Evolutionary conservation across 2,888 invertebrate species (phyloP).

Genomic region (Limnephilus auricula): DNA sequence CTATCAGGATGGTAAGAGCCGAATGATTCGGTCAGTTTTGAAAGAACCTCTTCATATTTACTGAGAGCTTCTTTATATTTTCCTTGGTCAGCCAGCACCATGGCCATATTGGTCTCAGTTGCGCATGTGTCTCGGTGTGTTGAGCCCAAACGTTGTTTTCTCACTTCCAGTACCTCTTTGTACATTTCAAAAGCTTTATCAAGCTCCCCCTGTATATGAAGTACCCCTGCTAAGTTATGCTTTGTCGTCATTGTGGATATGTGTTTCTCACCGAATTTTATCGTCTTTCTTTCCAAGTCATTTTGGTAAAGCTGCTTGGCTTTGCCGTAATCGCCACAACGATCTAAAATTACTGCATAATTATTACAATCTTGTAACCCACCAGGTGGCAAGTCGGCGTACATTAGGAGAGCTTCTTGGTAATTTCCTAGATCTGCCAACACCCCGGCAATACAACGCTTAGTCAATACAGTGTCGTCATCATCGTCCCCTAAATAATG

Average conservation of each 20-base stretch:
- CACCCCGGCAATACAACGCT: neutral
- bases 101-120: constrained; percentile 8
- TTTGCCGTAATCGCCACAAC: neutral
- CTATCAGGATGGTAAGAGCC: constrained; percentile 26
- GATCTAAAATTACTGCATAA: constrained; percentile 5
- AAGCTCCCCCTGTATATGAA: neutral
- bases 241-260: constrained; percentile 29
- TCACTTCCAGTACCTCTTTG: neutral
- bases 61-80: neutral
- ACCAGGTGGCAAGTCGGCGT: neutral
- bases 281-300: neutral
- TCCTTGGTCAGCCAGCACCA: neutral
- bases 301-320: neutral
- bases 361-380: neutral
- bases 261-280: neutral
- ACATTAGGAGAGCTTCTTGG: neutral
- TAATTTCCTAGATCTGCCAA: neutral
- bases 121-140: constrained; percentile 5
- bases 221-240: constrained; percentile 2
- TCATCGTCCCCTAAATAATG: neutral
- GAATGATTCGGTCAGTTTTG: neutral
- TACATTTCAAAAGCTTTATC: neutral
- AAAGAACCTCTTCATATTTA: neutral
- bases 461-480: constrained; percentile 7
- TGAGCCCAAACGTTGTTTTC: neutral